phyloP scores from a whole-genome alignment of 2,797 vertebrate species.

The Lagodon rhomboides region DNA sequence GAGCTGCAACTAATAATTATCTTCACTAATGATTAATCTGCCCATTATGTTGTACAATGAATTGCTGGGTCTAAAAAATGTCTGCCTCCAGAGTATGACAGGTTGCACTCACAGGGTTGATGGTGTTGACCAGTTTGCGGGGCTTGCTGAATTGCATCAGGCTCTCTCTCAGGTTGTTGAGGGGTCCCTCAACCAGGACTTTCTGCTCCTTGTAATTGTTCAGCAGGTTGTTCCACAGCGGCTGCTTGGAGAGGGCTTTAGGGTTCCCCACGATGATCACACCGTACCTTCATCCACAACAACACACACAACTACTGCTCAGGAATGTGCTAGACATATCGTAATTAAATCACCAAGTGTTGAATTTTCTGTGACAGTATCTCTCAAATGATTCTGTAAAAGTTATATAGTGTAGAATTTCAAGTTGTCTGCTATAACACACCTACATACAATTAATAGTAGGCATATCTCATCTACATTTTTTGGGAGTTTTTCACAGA shows the following conservation, averaged over 20 bases:
- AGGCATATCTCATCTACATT: neutral
- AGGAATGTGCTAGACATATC: neutral
- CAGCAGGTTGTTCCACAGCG: slow-evolving; percentile 98
- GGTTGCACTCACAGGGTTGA: slow-evolving; percentile 93
- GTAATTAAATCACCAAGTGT: neutral
- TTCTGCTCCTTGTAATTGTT: slow-evolving; percentile 99
- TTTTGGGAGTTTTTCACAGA: neutral
- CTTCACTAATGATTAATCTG: neutral
- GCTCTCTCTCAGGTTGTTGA: slow-evolving; percentile 98
- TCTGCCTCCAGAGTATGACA: neutral
- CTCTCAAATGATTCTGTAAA: neutral
- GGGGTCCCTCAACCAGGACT: slow-evolving; percentile 97
- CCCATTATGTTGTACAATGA: neutral
- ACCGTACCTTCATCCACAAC: slow-evolving; percentile 87
- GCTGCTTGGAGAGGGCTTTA: slow-evolving; percentile 98
- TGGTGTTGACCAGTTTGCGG: slow-evolving; percentile 97
- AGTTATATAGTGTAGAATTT: neutral
- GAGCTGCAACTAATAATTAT: neutral
- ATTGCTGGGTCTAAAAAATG: neutral
- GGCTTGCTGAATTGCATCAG: slow-evolving; percentile 99
- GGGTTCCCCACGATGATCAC: slow-evolving; percentile 99
- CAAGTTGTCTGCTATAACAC: neutral
- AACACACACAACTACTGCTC: neutral
- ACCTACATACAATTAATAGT: neutral
- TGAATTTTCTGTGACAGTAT: neutral